Base-by-base conservation (phyloP, 2,888 invertebrate species). In the Apodemia zela region DNA sequence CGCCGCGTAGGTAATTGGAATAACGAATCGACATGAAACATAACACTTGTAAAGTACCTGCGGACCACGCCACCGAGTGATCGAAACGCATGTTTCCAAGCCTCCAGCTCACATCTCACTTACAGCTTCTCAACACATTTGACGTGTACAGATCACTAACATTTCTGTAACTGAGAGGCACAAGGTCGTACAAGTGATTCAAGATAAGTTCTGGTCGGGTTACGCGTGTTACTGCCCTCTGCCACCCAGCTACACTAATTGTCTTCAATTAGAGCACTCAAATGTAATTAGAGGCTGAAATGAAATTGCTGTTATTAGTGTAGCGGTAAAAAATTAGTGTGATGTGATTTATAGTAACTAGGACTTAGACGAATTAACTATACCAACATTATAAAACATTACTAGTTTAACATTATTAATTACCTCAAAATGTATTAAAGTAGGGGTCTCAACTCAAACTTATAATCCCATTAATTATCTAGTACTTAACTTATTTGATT, bases 61-160 rank as follows among this genome's bases (percentile, higher is more conserved):
- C 81, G 84, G 84, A 89, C 90, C 92, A 92, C 90, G 91, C 91
- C 91, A 91, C 91, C 91, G 91, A 90, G 91, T 91, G 90, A 91
- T 87, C 82, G 89, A 89, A 84, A 80, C 89, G 90, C 89, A 90
- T 90, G 90, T 85, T 85, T 85, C 87, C 84, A 84, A 88, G 88
- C 88, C 89, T 89, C 89, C 85, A 88, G 89, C 87, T 87, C 89
- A 89, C 89, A 91, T 88, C 85, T 89, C 89, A 90, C 89, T 82
- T 80, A 87, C 89, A 90, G 90, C 90, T 91, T 90, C 85, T 89
- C 88, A 84, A 86, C 84, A 89, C 88, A 88, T 87, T 82, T 79
- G 81, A 82, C 79, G 79, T 84, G 78, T 77, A 81, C 79, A 80
- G 78, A 81, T 87, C 87, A 89, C 86, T 82, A 80, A 85, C 84